Conservation (phyloP, 2,797 vertebrate genomes). For the Brotogeris chrysoptera region DNA sequence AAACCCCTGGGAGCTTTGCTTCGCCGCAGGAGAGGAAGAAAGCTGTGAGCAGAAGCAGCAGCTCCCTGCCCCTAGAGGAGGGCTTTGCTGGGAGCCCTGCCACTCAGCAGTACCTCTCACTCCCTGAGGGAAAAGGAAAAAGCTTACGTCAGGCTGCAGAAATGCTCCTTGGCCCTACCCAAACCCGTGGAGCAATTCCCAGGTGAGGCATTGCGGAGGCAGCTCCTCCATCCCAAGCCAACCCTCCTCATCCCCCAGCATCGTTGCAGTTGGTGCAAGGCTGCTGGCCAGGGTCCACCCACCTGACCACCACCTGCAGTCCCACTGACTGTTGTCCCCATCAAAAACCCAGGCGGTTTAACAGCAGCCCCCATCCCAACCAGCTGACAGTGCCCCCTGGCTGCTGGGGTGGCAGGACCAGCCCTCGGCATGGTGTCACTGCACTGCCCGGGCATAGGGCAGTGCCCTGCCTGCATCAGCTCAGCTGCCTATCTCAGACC, state of each 20-base stretch:
- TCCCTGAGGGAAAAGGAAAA: constrained; percentile 21
- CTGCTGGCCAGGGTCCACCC: neutral
- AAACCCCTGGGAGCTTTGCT: neutral
- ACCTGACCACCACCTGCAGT: accelerated
- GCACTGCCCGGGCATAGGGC: neutral
- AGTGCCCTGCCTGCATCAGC: neutral
- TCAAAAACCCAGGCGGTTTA: neutral
- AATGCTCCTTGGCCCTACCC: constrained; percentile 51
- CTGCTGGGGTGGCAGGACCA: neutral
- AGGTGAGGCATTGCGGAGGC: neutral
- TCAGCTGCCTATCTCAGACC: neutral
- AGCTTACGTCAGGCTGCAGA: constrained; percentile 44
- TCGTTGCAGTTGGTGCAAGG: accelerated
- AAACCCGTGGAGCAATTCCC: constrained; percentile 48
- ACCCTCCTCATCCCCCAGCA: accelerated
- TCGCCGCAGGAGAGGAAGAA: neutral
- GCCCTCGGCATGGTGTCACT: neutral
- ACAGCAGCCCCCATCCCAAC: neutral
- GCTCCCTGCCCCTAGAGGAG: neutral
- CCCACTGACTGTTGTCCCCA: neutral
- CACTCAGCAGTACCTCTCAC: neutral
- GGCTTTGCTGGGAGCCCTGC: neutral
- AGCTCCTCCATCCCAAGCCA: neutral
- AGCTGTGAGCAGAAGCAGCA: neutral
- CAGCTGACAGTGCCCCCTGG: accelerated